A percentile compares a stretch with the other conserved stretches of the same genome.
phyloP scores from a whole-genome alignment of 1,140 invertebrate species.

The Choristoneura fumiferana region DNA sequence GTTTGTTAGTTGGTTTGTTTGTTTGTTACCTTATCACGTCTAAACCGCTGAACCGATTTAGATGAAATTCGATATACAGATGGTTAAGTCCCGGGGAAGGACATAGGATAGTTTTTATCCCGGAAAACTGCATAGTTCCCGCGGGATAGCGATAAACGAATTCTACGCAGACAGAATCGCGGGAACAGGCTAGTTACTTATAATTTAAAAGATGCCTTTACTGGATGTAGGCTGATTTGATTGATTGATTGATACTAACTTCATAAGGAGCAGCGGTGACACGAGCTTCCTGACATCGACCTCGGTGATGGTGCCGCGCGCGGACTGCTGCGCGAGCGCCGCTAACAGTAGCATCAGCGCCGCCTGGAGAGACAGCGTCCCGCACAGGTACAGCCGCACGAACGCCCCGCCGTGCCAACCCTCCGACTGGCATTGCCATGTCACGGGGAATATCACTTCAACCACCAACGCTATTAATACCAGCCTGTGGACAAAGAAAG shows the following conservation, averaged over 20 bases:
- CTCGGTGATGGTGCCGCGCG: slow-evolving; percentile 85
- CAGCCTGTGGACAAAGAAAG: slow-evolving; percentile 77
- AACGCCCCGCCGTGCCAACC: slow-evolving; percentile 83
- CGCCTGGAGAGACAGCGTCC: slow-evolving; percentile 81
- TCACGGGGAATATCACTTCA: slow-evolving; percentile 69
- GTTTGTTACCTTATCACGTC: too few species aligned
- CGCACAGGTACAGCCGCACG: slow-evolving; percentile 83
- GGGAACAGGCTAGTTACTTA: too few species aligned
- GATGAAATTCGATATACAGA: too few species aligned
- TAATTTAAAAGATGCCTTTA: too few species aligned
- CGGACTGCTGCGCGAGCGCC: slow-evolving; percentile 84
- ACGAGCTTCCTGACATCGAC: slow-evolving; percentile 82
- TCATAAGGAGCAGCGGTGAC: slow-evolving; percentile 82
- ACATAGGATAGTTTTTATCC: too few species aligned
- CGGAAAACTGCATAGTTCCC: too few species aligned
- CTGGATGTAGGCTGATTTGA: too few species aligned
- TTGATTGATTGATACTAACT: slow-evolving; percentile 80
- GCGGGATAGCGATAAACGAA: too few species aligned
- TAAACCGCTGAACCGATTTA: too few species aligned
- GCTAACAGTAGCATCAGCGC: slow-evolving; percentile 81
- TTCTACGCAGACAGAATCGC: too few species aligned
- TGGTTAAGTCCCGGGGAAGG: too few species aligned
- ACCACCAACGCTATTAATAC: slow-evolving; percentile 82
- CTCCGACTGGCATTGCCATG: slow-evolving; percentile 82
- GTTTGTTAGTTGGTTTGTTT: too few species aligned